Conservation (phyloP, 2,888 invertebrate genomes). For the Melanotus villosus region DNA sequence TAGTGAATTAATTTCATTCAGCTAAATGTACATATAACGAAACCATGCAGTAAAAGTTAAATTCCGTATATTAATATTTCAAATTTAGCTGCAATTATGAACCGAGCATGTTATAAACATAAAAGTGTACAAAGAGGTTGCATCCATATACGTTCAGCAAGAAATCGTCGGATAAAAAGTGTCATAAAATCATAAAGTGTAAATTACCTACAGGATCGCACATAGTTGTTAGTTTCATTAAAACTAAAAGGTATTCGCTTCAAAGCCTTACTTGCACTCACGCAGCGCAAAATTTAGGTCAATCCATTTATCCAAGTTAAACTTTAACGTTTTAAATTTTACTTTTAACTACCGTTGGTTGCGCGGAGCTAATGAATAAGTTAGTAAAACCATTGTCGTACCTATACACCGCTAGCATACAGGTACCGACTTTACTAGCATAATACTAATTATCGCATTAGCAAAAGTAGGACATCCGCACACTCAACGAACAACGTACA, state of each 20-base stretch:
- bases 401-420: neutral
- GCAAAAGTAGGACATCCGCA: slow-evolving; percentile 48
- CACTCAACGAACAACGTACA: slow-evolving; percentile 28
- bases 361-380: slow-evolving; percentile 13
- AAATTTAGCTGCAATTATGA: too few relatives aligned
- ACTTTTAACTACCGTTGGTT: slow-evolving; percentile 21
- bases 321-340: slow-evolving; percentile 18
- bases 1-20: too few relatives aligned
- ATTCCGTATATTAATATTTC: too few relatives aligned
- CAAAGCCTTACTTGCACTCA: neutral
- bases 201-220: neutral
- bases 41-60: too few relatives aligned
- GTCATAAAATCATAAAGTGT: neutral
- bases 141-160: too few relatives aligned
- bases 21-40: too few relatives aligned
- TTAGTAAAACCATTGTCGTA: slow-evolving; percentile 19
- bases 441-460: slow-evolving; percentile 44
- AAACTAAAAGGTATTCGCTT: neutral
- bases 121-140: too few relatives aligned
- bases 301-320: slow-evolving; percentile 18
- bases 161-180: neutral
- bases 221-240: neutral
- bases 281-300: slow-evolving; percentile 13
- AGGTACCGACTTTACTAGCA: slow-evolving; percentile 27
- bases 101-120: too few relatives aligned